Conservation (phyloP, 2,888 invertebrate genomes). For the Epistrophe grossulariae region DNA sequence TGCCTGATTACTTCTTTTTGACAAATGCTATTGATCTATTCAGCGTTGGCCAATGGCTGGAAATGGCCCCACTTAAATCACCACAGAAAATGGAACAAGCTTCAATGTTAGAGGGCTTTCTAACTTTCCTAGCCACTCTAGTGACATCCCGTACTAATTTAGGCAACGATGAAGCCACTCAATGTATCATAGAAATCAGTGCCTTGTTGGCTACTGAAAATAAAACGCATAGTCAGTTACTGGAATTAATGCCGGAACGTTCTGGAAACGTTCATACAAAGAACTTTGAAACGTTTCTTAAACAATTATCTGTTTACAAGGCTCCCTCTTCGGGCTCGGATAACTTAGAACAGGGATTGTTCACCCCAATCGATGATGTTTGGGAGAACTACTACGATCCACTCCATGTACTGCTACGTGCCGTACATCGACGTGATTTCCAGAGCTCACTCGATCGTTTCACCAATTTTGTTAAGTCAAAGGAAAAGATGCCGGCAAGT, state of each 20-base stretch:
- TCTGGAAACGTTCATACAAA: conserved; percentile 95
- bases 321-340: conserved; percentile 89
- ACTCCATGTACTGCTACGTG: conserved; percentile 94
- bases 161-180: conserved; percentile 87
- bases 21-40: conserved; percentile 96
- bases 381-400: conserved; percentile 98
- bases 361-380: conserved; percentile 93
- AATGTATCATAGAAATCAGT: conserved; percentile 95
- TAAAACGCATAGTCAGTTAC: conserved; percentile 97
- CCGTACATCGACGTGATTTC: conserved; percentile 96
- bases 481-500: conserved; percentile 86
- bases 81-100: conserved; percentile 93
- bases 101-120: conserved; percentile 96
- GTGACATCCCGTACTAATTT: conserved; percentile 94
- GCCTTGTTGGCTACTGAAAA: conserved; percentile 96
- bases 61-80: conserved; percentile 88
- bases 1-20: conserved; percentile 93
- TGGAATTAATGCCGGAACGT: conserved; percentile 97
- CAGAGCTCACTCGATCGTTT: conserved; percentile 97
- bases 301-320: conserved; percentile 93
- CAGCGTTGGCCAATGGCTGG: conserved; percentile 94
- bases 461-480: conserved; percentile 89
- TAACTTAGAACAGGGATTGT: conserved; percentile 95
- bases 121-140: conserved; percentile 95
- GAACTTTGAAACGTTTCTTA: conserved; percentile 94